These are phyloP conservation scores for Cyclopterus lumpus DNA, from an alignment of 2,797 vertebrate genomes.

Conservation along the genomic window DNA sequence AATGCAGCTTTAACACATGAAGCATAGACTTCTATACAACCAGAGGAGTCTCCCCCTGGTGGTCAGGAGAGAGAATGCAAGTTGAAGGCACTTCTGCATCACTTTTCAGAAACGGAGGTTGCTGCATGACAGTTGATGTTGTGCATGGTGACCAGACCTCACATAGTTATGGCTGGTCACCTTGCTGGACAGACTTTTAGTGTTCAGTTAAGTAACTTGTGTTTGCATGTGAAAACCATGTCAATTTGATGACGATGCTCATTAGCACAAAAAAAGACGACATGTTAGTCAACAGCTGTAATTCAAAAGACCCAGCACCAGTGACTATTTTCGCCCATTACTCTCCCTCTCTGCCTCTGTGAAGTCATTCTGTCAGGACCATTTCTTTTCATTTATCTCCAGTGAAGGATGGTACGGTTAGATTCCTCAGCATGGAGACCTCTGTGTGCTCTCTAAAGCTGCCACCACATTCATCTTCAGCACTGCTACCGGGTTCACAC, in stretches of 20 bases:
- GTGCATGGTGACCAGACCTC: background rate
- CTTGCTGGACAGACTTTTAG: background rate
- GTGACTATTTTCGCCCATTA: conserved; percentile 10
- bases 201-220: background rate
- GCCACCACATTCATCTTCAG: conserved; percentile 60
- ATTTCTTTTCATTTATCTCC: conserved; percentile 53
- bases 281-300: background rate
- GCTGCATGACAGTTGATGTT: no score
- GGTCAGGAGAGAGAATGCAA: no score
- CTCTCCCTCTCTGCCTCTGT: conserved; percentile 14
- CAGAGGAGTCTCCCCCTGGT: no score
- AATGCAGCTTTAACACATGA: no score
- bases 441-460: conserved; percentile 42
- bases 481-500: conserved; percentile 51
- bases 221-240: background rate
- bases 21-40: no score
- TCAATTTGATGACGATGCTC: background rate
- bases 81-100: no score
- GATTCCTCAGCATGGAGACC: conserved; percentile 51
- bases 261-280: background rate
- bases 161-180: background rate
- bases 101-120: no score
- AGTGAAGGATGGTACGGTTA: conserved; percentile 37
- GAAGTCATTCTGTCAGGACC: conserved; percentile 23
- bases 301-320: conserved; percentile 1